Base-by-base conservation (phyloP, 2,888 invertebrate species). In the Emmelina monodactyla region DNA sequence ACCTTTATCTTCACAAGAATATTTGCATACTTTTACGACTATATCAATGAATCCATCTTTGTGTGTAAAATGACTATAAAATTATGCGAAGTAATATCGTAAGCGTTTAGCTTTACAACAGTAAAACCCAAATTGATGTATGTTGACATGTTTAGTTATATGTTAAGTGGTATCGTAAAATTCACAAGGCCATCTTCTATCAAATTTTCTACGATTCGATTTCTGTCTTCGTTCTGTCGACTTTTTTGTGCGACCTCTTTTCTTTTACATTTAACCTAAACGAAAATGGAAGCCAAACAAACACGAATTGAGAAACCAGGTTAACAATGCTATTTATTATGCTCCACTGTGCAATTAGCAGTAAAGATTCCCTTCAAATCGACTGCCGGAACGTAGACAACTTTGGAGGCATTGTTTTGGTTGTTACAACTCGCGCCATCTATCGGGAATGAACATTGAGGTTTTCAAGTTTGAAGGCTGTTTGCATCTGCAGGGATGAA, bases 11-110 rank as follows among this genome's bases (percentile, higher is more conserved):
- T 19, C n/a, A 9, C 19, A 19, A 19, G 5, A 19, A 19, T 19
- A 19, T 19, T 19, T 9, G 19, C 5, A 6, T 6, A 6, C 5
- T 46, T 71, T 73, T 73, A 72, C 62, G 70, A 63, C 58, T 59
- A 66, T 71, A 71, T 70, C 71, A 70, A 68, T 66, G 62, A 65
- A 62, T 63, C 62, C 63, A 57, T 63, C 64, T 66, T 62, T 68
- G 63, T 67, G 66, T 60, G 62, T 61, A 60, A 65, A 60, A 61
- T 54, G 60, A 51, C 60, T 49, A 62, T 69, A 65, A 65, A 70
- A 68, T 68, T 65, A 61, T 63, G 59, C 55, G 55, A 62, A 63
- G 51, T 53, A 52, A 51, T 50, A 53, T 58, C 63, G 61, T 62
- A 19, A 19, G 5, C 19, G 9, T 19, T 19, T 57, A 25, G n/a